A percentile compares a stretch with the other conserved stretches of the same genome.
phyloP scores from a whole-genome alignment of 2,888 invertebrate species.

The Cosmopolites sordidus region DNA sequence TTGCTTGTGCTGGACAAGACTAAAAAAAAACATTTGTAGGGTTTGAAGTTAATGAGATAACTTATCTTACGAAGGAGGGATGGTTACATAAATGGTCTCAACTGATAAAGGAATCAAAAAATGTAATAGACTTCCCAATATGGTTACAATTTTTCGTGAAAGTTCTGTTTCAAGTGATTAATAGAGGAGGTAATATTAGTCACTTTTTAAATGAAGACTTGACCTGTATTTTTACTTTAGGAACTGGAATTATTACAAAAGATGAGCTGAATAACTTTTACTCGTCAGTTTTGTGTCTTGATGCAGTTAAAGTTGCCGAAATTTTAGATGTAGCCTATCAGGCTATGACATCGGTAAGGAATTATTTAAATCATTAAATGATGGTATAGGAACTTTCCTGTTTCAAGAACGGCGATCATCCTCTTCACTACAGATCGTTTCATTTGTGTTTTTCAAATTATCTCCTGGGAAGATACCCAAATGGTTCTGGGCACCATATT shows the following conservation, averaged over 20 bases:
- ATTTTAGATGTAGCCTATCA: slow-evolving; percentile 65
- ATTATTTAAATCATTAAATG: not conserved
- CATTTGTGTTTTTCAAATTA: slow-evolving; percentile 71
- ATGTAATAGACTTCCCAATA: slow-evolving; percentile 63
- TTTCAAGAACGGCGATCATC: slow-evolving; percentile 63
- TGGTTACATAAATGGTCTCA: slow-evolving; percentile 69
- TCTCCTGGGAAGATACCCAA: slow-evolving; percentile 68
- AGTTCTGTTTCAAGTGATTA: slow-evolving; percentile 66
- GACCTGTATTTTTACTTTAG: slow-evolving; percentile 39
- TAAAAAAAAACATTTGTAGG: too few species aligned
- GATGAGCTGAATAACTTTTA: slow-evolving; percentile 66
- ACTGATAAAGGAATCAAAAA: slow-evolving; percentile 50
- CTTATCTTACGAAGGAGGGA: slow-evolving; percentile 60
- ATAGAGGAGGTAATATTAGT: slow-evolving; percentile 55
- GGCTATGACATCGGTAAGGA: slow-evolving; percentile 70
- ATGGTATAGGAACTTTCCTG: not conserved
- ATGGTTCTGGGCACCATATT: slow-evolving; percentile 72
- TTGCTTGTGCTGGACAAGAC: too few species aligned
- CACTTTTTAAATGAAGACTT: slow-evolving; percentile 4
- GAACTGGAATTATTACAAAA: slow-evolving; percentile 62
- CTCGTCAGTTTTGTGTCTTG: slow-evolving; percentile 64
- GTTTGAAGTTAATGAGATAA: slow-evolving; percentile 45
- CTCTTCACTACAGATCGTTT: slow-evolving; percentile 63
- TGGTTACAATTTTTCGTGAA: slow-evolving; percentile 71
- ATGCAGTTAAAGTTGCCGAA: slow-evolving; percentile 58